Percentiles rank a stretch among this genome's conserved stretches.
Evolutionary conservation across 1,140 invertebrate genomes (phyloP).

Genomic region (Hylyphantes graminicola): DNA sequence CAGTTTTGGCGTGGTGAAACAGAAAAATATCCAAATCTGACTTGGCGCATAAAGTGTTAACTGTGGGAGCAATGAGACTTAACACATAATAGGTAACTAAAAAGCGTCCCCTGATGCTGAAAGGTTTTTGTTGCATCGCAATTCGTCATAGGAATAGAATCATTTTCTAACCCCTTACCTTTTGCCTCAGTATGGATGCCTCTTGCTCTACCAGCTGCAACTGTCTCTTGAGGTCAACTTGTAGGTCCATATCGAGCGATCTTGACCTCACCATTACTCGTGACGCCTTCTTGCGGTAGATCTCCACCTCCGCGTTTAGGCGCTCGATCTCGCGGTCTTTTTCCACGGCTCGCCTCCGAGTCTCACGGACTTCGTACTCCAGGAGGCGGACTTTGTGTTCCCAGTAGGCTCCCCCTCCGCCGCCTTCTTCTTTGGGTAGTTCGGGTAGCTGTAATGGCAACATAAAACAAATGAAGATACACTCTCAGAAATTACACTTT

Average conservation of each 20-base stretch:
- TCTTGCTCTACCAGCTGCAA: conserved; percentile 81
- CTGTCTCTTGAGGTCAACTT: conserved; percentile 77
- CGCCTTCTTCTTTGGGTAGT: conserved; percentile 40
- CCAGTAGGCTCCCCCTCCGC: conserved; percentile 66
- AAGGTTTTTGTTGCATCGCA: too few relatives aligned
- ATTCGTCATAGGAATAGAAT: too few relatives aligned
- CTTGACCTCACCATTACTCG: conserved; percentile 64
- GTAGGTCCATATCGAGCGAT: conserved; percentile 72
- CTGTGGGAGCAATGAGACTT: too few relatives aligned
- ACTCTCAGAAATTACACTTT: too few relatives aligned
- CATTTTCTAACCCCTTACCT: conserved; percentile 71
- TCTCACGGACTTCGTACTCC: conserved; percentile 78
- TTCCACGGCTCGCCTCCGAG: conserved; percentile 82
- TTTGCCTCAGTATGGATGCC: conserved; percentile 74
- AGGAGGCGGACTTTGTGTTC: conserved; percentile 75
- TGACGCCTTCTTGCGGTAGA: conserved; percentile 70
- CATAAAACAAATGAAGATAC: background rate
- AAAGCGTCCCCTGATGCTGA: too few relatives aligned
- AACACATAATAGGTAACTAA: too few relatives aligned
- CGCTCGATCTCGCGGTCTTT: conserved; percentile 84
- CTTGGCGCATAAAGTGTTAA: too few relatives aligned
- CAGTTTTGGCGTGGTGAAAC: too few relatives aligned
- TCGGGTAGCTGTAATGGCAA: conserved; percentile 45
- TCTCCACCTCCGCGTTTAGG: conserved; percentile 77
- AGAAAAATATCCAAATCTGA: too few relatives aligned